phyloP scores from a whole-genome alignment of 2,888 invertebrate genomes.

The Acleris sparsana region DNA sequence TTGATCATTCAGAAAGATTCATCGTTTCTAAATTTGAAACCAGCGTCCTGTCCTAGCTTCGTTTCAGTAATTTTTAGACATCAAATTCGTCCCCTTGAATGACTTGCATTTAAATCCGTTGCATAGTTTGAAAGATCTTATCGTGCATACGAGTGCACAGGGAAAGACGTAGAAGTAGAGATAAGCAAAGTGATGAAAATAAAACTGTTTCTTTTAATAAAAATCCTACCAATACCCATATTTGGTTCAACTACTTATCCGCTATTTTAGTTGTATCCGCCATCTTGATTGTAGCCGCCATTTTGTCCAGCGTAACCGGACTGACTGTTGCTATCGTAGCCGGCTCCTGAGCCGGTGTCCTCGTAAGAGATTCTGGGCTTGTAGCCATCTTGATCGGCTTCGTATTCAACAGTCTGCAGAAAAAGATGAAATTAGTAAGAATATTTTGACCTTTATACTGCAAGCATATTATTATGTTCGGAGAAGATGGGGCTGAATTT shows the following conservation, averaged over 20 bases:
- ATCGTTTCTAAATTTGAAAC: no score
- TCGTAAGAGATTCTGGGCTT: constrained; percentile 87
- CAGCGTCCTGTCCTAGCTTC: no score
- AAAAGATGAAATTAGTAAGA: constrained; percentile 14
- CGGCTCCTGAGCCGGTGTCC: constrained; percentile 71
- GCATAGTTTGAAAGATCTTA: no score
- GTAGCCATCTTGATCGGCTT: constrained; percentile 87
- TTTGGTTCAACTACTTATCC: constrained; percentile 39
- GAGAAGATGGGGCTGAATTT: no score
- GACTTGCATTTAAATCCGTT: no score
- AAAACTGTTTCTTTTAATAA: background rate
- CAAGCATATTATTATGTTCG: no score
- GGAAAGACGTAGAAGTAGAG: background rate
- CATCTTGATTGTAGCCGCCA: constrained; percentile 46
- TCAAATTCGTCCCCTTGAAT: no score
- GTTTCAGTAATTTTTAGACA: no score
- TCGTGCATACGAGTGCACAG: no score
- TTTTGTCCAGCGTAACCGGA: constrained; percentile 47
- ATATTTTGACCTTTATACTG: no score
- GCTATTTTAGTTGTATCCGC: constrained; percentile 38
- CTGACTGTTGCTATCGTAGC: constrained; percentile 51
- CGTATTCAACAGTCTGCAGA: constrained; percentile 86
- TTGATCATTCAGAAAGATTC: no score
- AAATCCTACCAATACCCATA: background rate
- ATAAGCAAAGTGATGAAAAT: background rate